Conservation (phyloP, 2,888 invertebrate species). For the Campopleginae sp. region DNA sequence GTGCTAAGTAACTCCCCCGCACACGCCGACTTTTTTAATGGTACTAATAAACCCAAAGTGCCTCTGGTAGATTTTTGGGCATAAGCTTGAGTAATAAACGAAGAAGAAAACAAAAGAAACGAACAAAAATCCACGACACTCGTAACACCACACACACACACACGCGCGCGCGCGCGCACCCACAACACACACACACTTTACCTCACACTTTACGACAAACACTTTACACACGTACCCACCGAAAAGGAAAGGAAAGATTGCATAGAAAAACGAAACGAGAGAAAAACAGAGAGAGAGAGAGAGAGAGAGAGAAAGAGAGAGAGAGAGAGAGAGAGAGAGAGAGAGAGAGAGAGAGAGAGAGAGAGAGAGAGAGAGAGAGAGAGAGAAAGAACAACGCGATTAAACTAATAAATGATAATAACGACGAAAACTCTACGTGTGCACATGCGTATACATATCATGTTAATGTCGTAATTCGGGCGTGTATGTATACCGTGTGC, state of each 20-base stretch:
- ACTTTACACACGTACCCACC: not conserved
- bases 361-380: conserved; percentile 54
- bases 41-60: conserved; percentile 84
- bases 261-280: conserved; percentile 52
- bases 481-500: conserved; percentile 78
- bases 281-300: conserved; percentile 46
- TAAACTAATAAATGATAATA: conserved; percentile 71
- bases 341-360: conserved; percentile 46
- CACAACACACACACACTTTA: conserved; percentile 24
- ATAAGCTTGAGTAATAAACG: conserved; percentile 83
- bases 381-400: conserved; percentile 54
- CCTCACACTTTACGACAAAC: not conserved
- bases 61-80: conserved; percentile 84
- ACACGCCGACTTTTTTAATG: conserved; percentile 82
- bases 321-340: conserved; percentile 46
- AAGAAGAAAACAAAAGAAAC: conserved; percentile 74
- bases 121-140: conserved; percentile 54
- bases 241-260: conserved; percentile 33
- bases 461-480: conserved; percentile 73
- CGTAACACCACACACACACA: conserved; percentile 18
- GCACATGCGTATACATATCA: conserved; percentile 76
- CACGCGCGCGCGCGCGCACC: too few relatives aligned
- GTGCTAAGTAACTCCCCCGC: conserved; percentile 77
- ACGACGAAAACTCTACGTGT: conserved; percentile 74
- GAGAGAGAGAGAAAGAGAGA: conserved; percentile 56